phyloP scores from a whole-genome alignment of 1,140 invertebrate genomes.

The Nixonia krombeini region DNA sequence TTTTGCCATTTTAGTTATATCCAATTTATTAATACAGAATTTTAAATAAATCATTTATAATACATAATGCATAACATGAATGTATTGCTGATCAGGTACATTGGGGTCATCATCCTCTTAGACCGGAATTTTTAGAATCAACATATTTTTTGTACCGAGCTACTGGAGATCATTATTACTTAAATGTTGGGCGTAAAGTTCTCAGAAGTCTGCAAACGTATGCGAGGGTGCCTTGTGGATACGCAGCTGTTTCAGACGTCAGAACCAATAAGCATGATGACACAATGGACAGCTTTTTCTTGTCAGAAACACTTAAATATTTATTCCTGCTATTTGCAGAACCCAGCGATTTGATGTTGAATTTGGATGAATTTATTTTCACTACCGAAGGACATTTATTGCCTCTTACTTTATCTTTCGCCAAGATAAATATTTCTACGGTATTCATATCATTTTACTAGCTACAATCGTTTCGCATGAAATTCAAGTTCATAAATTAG shows the following conservation, averaged over 20 bases:
- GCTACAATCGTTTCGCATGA: too few species aligned
- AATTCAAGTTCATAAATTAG: not conserved
- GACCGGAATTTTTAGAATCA: slow-evolving; percentile 98
- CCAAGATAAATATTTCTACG: slow-evolving; percentile 65
- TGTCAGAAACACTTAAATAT: slow-evolving; percentile 99
- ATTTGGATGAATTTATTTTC: slow-evolving; percentile 97
- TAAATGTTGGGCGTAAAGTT: slow-evolving; percentile 92
- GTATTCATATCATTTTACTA: slow-evolving; percentile 51
- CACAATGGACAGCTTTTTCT: slow-evolving; percentile 98
- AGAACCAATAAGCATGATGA: slow-evolving; percentile 90
- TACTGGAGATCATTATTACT: slow-evolving; percentile 95
- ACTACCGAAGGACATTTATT: slow-evolving; percentile 98
- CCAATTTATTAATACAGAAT: too few species aligned
- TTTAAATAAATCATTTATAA: not conserved
- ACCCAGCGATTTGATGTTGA: slow-evolving; percentile 86
- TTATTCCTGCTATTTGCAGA: slow-evolving; percentile 95
- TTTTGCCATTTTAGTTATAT: too few species aligned
- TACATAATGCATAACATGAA: not conserved
- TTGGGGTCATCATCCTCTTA: slow-evolving; percentile 96
- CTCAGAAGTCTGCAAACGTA: slow-evolving; percentile 92
- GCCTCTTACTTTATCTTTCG: slow-evolving; percentile 84
- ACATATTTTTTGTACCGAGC: slow-evolving; percentile 97
- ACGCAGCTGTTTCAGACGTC: slow-evolving; percentile 97
- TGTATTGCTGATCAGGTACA: slow-evolving; percentile 78
- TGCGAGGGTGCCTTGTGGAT: slow-evolving; percentile 94